Conservation (phyloP, 64 coral and sea anemone genomes). For the Cladopsammia gracilis region DNA sequence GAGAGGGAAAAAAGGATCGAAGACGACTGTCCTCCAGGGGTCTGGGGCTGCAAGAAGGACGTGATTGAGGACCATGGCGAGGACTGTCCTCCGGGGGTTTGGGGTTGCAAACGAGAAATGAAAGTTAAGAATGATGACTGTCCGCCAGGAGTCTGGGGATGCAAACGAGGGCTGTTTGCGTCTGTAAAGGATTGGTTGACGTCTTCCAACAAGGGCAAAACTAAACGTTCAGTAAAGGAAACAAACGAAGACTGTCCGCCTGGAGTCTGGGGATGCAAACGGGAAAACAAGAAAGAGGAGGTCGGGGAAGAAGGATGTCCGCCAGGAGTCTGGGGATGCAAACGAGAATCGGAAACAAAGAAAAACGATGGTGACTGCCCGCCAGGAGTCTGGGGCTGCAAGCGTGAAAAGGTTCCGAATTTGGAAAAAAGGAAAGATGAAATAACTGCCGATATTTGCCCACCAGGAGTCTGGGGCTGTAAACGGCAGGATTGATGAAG, state of each 20-base stretch:
- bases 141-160: conserved; percentile 68
- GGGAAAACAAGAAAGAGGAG: conserved; percentile 17
- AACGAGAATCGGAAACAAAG: conserved; percentile 6
- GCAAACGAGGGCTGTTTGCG: conserved; percentile 55
- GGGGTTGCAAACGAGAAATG: conserved; percentile 24
- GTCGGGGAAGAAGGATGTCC: conserved; percentile 23
- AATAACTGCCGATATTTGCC: not conserved
- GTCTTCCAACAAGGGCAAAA: not conserved
- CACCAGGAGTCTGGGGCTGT: conserved; percentile 77
- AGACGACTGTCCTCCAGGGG: conserved; percentile 47
- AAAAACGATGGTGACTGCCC: not conserved
- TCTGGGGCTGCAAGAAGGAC: conserved; percentile 68
- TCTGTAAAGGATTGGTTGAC: conserved; percentile 18
- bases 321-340: conserved; percentile 57
- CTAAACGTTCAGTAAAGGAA: conserved; percentile 15
- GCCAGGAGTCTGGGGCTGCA: conserved; percentile 59
- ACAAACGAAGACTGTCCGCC: conserved; percentile 34
- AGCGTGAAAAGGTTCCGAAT: conserved; percentile 7
- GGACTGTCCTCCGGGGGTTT: conserved; percentile 40
- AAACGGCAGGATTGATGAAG: conserved; percentile 49
- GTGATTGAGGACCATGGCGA: conserved; percentile 16
- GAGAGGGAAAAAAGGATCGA: not conserved
- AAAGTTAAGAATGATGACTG: conserved; percentile 41
- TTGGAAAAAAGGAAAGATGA: conserved; percentile 30
- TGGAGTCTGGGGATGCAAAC: conserved; percentile 74